Evolutionary conservation across 1,140 invertebrate species (phyloP), one percentile per base, ranked within the genome.

Genomic region (Philotrypesis tridentata): DNA sequence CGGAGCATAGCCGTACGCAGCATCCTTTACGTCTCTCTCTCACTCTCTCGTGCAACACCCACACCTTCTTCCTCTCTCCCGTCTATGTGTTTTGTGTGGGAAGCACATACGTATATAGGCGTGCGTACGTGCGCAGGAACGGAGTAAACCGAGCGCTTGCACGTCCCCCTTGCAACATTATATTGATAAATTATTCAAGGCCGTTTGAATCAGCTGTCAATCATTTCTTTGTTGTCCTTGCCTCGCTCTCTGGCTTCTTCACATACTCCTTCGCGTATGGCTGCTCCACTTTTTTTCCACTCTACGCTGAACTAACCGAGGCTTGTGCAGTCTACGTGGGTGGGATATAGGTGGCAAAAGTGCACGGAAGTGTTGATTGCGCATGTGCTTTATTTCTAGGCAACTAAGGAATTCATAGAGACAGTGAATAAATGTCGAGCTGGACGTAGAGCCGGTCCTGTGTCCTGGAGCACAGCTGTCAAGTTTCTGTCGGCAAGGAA

Each of bases 401-500:
- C 95, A 81, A 95, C 95, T 74, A 95, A 95, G 88, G 94, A 95
- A 86, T 97, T 97, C 90, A 92, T 96, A 79, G 95, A 96, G 87
- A 92, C 93, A 31, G 93, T 97, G 75, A 96, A 96, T 88, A 93
- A 92, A 89, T 92, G 93, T 90, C 86, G 94, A 88, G 88, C 94
- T 82, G 88, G 92, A 80, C 91, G 94, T 88, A 89, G 94, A 89
- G 91, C 92, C 85, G 91, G 92, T 83, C 92, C 94, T 68, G 93
- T 97, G 17, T 94, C 95, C 65, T 95, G 95, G 93, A 95, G 95
- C 43, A 97, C 96, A 8, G 98, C 97, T n/a, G 94, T 99, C 71
- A 98, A 98, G 91, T 99, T 99, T 93, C 92, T 99, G 85, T 95
- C 97, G 87, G 98, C 98, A 74, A 94, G 98, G 65, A 99, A 99